Evolutionary conservation across 1,140 invertebrate species (phyloP).

Genomic region (Drosophila insularis): DNA sequence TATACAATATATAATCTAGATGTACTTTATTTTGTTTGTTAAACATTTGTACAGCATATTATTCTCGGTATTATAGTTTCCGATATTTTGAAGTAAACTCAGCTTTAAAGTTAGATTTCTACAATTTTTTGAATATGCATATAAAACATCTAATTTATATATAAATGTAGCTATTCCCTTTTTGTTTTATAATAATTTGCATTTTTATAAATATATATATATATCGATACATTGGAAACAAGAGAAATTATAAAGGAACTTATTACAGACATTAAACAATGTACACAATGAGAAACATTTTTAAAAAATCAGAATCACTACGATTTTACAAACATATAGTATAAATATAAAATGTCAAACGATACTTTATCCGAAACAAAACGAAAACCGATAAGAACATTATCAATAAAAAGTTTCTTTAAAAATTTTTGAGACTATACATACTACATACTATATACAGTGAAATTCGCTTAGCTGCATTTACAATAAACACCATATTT

Average conservation of each 20-base stretch:
- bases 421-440: not conserved
- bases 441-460: not conserved
- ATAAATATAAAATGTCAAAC: not conserved
- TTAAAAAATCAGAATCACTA: not conserved
- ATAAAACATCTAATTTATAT: conserved; percentile 68
- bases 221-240: conserved; percentile 56
- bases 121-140: conserved; percentile 61
- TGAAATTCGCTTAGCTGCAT: too few relatives aligned
- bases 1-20: conserved; percentile 49
- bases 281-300: conserved; percentile 4
- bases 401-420: not conserved
- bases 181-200: conserved; percentile 58
- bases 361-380: conserved; percentile 1
- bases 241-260: conserved; percentile 27
- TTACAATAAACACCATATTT: too few relatives aligned
- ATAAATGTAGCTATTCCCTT: conserved; percentile 56
- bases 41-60: conserved; percentile 72
- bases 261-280: conserved; percentile 29
- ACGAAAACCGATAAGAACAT: not conserved
- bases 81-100: conserved; percentile 73
- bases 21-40: conserved; percentile 47
- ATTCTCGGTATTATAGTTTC: conserved; percentile 40
- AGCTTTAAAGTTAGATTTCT: conserved; percentile 63
- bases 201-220: conserved; percentile 47
- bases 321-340: conserved; percentile 3